These are phyloP conservation scores for Anoplophora glabripennis DNA, from an alignment of 1,140 invertebrate species.

Conservation along the genomic window DNA sequence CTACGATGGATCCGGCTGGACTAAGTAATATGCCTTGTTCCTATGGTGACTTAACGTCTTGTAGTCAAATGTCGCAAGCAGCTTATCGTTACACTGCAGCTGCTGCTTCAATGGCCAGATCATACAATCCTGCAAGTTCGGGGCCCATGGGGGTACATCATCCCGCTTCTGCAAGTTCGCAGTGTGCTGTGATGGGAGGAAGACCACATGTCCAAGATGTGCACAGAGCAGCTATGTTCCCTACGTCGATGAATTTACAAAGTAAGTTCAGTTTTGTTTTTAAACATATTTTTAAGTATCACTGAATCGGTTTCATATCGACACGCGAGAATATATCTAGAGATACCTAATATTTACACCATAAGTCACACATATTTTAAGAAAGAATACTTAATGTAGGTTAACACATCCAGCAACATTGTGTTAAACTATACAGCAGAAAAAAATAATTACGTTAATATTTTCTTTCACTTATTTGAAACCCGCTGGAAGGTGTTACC, in stretches of 20 bases:
- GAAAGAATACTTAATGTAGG: background rate
- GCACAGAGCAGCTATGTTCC: conserved; percentile 61
- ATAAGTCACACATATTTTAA: background rate
- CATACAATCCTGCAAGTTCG: conserved; percentile 51
- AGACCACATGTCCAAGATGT: conserved; percentile 56
- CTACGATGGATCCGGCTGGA: conserved; percentile 60
- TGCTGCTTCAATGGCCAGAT: conserved; percentile 53
- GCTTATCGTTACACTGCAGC: conserved; percentile 69
- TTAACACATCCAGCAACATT: background rate
- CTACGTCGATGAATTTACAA: conserved; percentile 63
- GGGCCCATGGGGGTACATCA: conserved; percentile 52
- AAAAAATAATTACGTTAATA: too few species aligned
- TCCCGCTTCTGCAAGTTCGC: conserved; percentile 52
- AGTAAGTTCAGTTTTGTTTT: conserved; percentile 50
- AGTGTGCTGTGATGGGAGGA: conserved; percentile 60
- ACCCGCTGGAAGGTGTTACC: too few species aligned
- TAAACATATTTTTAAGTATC: background rate
- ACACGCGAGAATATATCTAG: too few species aligned
- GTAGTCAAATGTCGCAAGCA: conserved; percentile 80
- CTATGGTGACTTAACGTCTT: conserved; percentile 80
- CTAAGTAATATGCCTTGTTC: conserved; percentile 69
- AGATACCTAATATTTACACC: too few species aligned
- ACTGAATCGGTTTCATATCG: background rate
- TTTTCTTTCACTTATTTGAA: too few species aligned
- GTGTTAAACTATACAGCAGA: background rate